These are phyloP conservation scores for Aradophagus sp. DNA, from an alignment of 1,140 invertebrate genomes.

Conservation along the genomic window DNA sequence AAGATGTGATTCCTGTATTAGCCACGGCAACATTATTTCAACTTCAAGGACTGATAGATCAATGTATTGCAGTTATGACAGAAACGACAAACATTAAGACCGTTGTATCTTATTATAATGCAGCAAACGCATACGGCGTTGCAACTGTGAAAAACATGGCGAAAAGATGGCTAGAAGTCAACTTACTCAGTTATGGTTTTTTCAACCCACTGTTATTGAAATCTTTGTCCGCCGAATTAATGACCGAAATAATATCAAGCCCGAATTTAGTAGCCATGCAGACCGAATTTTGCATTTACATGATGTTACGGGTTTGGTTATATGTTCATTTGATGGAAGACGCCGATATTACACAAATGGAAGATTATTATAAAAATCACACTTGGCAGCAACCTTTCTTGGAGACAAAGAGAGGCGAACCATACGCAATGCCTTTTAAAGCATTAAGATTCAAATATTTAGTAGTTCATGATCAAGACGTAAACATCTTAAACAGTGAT, in stretches of 20 bases:
- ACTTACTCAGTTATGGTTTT: constrained; percentile 79
- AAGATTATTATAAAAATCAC: constrained; percentile 69
- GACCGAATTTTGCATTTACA: constrained; percentile 88
- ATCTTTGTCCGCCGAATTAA: constrained; percentile 79
- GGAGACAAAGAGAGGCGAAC: constrained; percentile 77
- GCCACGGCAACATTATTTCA: constrained; percentile 87
- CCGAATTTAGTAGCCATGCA: constrained; percentile 84
- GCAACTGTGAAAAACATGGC: constrained; percentile 78
- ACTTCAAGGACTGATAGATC: constrained; percentile 84
- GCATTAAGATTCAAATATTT: constrained; percentile 82
- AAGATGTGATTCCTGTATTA: constrained; percentile 81
- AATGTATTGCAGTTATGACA: constrained; percentile 84
- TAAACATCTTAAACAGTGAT: constrained; percentile 81
- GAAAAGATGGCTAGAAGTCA: constrained; percentile 82
- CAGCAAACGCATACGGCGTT: constrained; percentile 81
- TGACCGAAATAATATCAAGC: constrained; percentile 80
- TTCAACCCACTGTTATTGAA: constrained; percentile 76
- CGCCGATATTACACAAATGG: constrained; percentile 70
- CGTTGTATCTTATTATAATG: constrained; percentile 82
- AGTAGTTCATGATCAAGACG: constrained; percentile 82
- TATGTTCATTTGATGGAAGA: constrained; percentile 64
- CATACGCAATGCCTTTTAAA: constrained; percentile 79
- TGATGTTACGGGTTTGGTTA: constrained; percentile 81
- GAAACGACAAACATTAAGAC: constrained; percentile 84
- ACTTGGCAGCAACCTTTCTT: constrained; percentile 76